Conservation (phyloP, 2,797 vertebrate species). For the Mus minutoides region DNA sequence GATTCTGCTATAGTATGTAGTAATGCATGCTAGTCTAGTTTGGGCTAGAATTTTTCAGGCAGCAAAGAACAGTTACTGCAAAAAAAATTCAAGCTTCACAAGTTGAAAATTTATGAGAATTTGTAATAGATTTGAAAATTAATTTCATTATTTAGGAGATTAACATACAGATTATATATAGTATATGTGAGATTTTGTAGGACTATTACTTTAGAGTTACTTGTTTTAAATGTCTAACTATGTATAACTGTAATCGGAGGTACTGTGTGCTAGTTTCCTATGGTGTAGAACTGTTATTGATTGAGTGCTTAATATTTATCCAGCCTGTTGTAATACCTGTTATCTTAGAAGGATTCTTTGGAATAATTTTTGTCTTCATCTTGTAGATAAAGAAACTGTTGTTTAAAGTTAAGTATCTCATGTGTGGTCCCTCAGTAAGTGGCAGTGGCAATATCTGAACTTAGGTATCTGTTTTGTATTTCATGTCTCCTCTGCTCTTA, state of each 20-base stretch:
- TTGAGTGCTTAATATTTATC: slow-evolving; percentile 3
- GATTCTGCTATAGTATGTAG: not conserved
- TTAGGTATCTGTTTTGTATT: not conserved
- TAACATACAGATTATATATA: slow-evolving; percentile 41
- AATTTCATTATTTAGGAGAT: slow-evolving; percentile 48
- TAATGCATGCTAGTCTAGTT: not conserved
- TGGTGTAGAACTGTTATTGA: not conserved
- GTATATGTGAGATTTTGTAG: slow-evolving; percentile 1
- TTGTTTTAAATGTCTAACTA: slow-evolving; percentile 34
- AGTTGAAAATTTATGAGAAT: slow-evolving; percentile 29
- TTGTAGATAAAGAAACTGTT: slow-evolving; percentile 44
- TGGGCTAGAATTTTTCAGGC: not conserved
- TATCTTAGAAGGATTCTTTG: slow-evolving; percentile 21
- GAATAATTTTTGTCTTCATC: slow-evolving; percentile 17
- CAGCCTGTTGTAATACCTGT: not conserved
- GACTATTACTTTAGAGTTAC: not conserved
- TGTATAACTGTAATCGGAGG: not conserved
- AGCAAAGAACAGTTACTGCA: not conserved
- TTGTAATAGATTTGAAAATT: slow-evolving; percentile 25
- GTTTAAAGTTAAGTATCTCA: not conserved
- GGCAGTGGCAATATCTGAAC: slow-evolving; percentile 32
- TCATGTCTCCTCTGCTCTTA: not conserved
- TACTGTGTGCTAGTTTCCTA: not conserved
- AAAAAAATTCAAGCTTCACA: not conserved
- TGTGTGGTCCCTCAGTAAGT: slow-evolving; percentile 10